Evolutionary conservation across 2,888 invertebrate genomes (phyloP).

Genomic region (Tenthredo mesomela): DNA sequence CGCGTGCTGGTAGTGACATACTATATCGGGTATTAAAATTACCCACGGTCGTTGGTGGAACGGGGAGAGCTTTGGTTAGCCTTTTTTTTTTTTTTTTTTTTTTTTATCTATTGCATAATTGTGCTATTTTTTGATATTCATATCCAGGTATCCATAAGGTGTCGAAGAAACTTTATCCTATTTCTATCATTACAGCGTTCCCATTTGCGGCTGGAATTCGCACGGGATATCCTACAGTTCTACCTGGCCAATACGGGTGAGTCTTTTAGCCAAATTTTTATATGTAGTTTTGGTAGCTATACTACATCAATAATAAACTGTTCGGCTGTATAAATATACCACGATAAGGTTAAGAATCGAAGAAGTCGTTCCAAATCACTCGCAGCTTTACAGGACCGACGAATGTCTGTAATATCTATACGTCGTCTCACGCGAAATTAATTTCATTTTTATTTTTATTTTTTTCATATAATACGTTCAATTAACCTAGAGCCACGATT

Average conservation of each 20-base stretch:
- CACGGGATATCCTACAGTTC: conserved; percentile 88
- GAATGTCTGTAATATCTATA: background rate
- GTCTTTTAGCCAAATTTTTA: conserved; percentile 75
- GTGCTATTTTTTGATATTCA: background rate
- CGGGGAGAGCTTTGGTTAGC: conserved; percentile 1
- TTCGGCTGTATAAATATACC: background rate
- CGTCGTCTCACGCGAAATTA: background rate
- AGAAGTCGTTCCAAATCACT: background rate
- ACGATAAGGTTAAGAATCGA: background rate
- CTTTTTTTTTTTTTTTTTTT: background rate
- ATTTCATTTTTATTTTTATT: background rate
- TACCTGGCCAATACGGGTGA: conserved; percentile 93
- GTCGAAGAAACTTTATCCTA: background rate
- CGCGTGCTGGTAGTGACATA: conserved; percentile 30
- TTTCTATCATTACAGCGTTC: conserved; percentile 81
- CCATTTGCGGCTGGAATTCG: conserved; percentile 88
- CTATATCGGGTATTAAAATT: conserved; percentile 12
- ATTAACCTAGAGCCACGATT: background rate
- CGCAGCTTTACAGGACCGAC: background rate
- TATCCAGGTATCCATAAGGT: background rate
- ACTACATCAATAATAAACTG: background rate
- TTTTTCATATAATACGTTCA: background rate
- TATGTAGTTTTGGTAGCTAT: conserved; percentile 36
- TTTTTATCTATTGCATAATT: background rate
- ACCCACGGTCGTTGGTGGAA: background rate